Percentiles rank a stretch among this genome's conserved stretches.
phyloP scores from a whole-genome alignment of 2,113 vertebrate genomes.

The Tretioscincus oriximinensis region DNA sequence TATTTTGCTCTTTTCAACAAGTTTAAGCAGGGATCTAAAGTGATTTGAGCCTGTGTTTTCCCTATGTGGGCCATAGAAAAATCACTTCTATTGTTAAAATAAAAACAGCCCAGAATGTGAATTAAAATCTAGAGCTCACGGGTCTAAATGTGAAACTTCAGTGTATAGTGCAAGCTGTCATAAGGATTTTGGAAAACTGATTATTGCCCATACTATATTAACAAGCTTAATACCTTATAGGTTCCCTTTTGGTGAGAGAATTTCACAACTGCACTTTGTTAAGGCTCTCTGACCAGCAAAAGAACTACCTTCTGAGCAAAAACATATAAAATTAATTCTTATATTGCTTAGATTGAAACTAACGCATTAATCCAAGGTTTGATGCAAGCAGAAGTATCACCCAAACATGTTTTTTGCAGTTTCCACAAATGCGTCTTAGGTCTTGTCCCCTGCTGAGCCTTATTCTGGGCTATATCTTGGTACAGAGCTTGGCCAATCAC shows the following conservation, averaged over 20 bases:
- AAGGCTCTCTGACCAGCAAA: not conserved
- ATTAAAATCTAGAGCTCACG: not conserved
- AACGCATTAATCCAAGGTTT: conserved; percentile 23
- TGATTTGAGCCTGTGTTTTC: not conserved
- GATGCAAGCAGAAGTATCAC: not conserved
- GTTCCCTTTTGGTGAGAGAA: not conserved
- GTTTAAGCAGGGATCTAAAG: not conserved
- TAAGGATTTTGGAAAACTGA: not conserved
- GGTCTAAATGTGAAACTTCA: not conserved
- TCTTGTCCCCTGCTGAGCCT: too few species aligned
- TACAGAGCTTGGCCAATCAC: too few species aligned
- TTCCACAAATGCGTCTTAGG: too few species aligned
- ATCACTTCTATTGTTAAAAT: not conserved
- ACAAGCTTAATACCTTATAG: not conserved
- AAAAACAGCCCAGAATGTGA: not conserved
- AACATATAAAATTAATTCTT: not conserved
- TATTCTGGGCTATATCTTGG: too few species aligned
- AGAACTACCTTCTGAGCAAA: not conserved
- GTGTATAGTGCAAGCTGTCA: not conserved
- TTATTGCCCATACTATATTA: not conserved
- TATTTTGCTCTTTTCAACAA: not conserved
- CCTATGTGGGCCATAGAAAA: not conserved
- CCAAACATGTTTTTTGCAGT: not conserved
- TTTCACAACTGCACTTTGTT: not conserved
- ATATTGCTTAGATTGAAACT: conserved; percentile 10